Conservation (phyloP, 2,888 invertebrate species). For the Caenorhabditis drosophilae region DNA sequence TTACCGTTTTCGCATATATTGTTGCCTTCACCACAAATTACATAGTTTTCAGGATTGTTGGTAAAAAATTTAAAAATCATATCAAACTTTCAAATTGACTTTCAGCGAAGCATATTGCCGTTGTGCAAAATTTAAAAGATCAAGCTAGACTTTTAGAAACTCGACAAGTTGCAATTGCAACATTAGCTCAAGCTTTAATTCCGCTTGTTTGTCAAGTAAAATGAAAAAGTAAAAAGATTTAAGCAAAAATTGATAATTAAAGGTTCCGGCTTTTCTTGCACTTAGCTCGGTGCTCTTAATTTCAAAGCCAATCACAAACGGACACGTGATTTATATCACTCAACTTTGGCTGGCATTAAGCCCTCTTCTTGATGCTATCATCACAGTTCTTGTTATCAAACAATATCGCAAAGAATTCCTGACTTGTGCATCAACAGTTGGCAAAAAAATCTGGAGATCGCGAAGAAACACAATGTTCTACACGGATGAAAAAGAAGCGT, state of each 20-base stretch:
- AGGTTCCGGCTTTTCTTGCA: slow-evolving; percentile 61
- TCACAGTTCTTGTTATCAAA: slow-evolving; percentile 59
- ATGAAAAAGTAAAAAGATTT: background rate
- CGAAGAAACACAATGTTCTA: slow-evolving; percentile 9
- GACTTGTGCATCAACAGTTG: slow-evolving; percentile 22
- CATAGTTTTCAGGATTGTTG: slow-evolving; percentile 57
- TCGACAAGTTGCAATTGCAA: slow-evolving; percentile 61
- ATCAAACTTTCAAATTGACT: slow-evolving; percentile 1
- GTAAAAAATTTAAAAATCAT: slow-evolving; percentile 9
- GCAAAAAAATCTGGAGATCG: slow-evolving; percentile 28
- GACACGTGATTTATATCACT: slow-evolving; percentile 50
- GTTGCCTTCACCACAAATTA: slow-evolving; percentile 58
- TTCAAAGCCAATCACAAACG: slow-evolving; percentile 52
- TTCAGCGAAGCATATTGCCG: slow-evolving; percentile 55
- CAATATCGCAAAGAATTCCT: slow-evolving; percentile 51
- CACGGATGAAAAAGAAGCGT: slow-evolving; percentile 35
- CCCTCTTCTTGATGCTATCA: slow-evolving; percentile 56
- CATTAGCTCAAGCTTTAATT: slow-evolving; percentile 58
- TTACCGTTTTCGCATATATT: slow-evolving; percentile 54
- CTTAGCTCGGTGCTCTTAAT: slow-evolving; percentile 55
- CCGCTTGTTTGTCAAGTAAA: slow-evolving; percentile 60
- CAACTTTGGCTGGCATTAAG: slow-evolving; percentile 58
- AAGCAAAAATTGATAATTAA: slow-evolving; percentile 7
- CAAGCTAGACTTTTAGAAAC: slow-evolving; percentile 55
- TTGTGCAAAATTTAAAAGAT: slow-evolving; percentile 57